A percentile compares a stretch with the other conserved stretches of the same genome.
Evolutionary conservation across 2,888 invertebrate genomes (phyloP).

Genomic region (Belgica antarctica): DNA sequence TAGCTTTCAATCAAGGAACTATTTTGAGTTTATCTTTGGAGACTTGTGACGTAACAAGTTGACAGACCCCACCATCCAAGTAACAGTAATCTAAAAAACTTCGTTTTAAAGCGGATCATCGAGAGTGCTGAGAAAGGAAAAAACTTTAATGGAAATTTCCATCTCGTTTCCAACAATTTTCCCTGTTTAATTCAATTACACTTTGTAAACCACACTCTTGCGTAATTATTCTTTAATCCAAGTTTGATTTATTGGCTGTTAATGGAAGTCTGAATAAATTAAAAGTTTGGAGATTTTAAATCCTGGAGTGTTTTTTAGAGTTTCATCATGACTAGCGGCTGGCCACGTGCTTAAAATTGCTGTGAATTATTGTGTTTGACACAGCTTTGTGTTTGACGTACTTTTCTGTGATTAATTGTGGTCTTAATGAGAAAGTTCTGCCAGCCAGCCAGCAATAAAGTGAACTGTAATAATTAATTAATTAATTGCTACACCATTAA

Average conservation of each 20-base stretch:
- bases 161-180: neutral
- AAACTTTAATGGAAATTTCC: constrained; percentile 23
- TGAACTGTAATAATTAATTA: constrained; percentile 4
- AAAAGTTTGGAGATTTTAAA: neutral
- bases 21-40: too few species aligned
- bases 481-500: constrained; percentile 6
- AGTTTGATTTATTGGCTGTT: constrained; percentile 11
- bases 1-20: too few species aligned
- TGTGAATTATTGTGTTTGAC: neutral
- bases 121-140: neutral
- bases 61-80: too few species aligned
- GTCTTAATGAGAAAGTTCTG: neutral
- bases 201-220: constrained; percentile 11
- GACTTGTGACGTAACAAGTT: too few species aligned
- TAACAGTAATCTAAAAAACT: neutral
- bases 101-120: constrained; percentile 27
- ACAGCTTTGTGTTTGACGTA: neutral
- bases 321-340: constrained; percentile 22
- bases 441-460: constrained; percentile 5
- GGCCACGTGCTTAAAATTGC: neutral
- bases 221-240: constrained; percentile 21
- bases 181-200: constrained; percentile 3
- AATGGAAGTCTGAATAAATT: too few species aligned
- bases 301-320: neutral
- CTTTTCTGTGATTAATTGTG: constrained; percentile 10